Percentiles rank a stretch among this genome's conserved stretches.
Evolutionary conservation across 2,113 vertebrate genomes (phyloP).

Genomic region (Oncorhynchus tshawytscha): DNA sequence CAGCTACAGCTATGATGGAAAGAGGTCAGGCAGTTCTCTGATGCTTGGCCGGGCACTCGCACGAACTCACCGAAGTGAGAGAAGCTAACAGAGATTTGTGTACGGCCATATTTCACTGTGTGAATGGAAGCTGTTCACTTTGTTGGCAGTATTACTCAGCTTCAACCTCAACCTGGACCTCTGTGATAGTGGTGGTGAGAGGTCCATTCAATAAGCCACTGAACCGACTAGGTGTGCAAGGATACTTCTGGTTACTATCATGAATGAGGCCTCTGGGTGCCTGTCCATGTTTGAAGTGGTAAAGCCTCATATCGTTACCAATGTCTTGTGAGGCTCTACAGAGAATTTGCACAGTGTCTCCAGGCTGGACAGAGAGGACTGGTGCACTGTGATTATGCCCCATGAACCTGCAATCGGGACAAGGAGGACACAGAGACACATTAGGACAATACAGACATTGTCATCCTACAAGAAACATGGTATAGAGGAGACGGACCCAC

Average conservation of each 20-base stretch:
- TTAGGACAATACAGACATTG: no score
- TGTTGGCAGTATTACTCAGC: conserved; percentile 5
- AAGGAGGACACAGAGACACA: no score
- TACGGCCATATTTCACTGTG: conserved; percentile 5
- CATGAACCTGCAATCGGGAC: no score
- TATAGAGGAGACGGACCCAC: no score
- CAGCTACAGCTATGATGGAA: no score
- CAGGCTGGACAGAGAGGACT: not conserved
- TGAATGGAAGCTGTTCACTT: not conserved
- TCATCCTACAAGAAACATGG: no score
- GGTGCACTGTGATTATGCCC: not conserved
- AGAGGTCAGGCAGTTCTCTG: no score
- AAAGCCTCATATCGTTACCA: not conserved
- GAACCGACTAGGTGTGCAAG: not conserved
- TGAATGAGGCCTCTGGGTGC: not conserved
- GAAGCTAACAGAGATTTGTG: conserved; percentile 3
- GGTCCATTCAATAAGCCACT: not conserved
- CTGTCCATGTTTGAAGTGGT: conserved; percentile 18
- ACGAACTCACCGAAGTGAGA: not conserved
- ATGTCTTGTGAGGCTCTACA: conserved; percentile 11
- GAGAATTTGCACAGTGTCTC: conserved; percentile 9
- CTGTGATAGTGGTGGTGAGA: conserved; percentile 2
- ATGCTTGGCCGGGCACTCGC: not conserved
- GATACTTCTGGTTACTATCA: not conserved
- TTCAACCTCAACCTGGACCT: conserved; percentile 3